phyloP scores from a whole-genome alignment of 2,888 invertebrate genomes.

The Rhagonycha lutea region DNA sequence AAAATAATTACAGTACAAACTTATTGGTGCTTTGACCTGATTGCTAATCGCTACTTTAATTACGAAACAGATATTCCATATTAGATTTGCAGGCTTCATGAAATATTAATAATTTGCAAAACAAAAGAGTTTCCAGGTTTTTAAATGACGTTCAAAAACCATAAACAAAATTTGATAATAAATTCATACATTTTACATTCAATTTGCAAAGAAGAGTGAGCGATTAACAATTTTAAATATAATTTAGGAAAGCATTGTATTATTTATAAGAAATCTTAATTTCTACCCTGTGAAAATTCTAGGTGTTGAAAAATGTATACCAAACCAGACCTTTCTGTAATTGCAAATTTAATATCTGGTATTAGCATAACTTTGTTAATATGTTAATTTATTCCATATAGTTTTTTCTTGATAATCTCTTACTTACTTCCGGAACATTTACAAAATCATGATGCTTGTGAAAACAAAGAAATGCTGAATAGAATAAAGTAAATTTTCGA shows the following conservation, averaged over 20 bases:
- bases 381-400: not conserved
- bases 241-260: not conserved
- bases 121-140: not conserved
- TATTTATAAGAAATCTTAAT: not conserved
- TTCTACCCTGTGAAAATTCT: not conserved
- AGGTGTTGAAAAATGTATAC: not conserved
- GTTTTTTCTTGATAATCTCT: not conserved
- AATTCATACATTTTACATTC: not conserved
- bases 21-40: no score
- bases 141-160: not conserved
- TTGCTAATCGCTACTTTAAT: no score
- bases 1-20: no score
- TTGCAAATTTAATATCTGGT: not conserved
- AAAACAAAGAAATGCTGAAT: constrained; percentile 20
- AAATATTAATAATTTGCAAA: no score
- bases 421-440: constrained; percentile 8
- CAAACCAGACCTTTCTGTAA: not conserved
- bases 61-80: no score
- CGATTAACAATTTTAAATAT: not conserved
- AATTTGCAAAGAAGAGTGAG: not conserved
- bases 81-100: no score
- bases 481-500: constrained; percentile 25
- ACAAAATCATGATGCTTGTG: constrained; percentile 9
- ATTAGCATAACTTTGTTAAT: not conserved
- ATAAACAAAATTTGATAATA: not conserved